Conservation (phyloP, 2,797 vertebrate species). For the Tokudaia tokunoshimensis region DNA sequence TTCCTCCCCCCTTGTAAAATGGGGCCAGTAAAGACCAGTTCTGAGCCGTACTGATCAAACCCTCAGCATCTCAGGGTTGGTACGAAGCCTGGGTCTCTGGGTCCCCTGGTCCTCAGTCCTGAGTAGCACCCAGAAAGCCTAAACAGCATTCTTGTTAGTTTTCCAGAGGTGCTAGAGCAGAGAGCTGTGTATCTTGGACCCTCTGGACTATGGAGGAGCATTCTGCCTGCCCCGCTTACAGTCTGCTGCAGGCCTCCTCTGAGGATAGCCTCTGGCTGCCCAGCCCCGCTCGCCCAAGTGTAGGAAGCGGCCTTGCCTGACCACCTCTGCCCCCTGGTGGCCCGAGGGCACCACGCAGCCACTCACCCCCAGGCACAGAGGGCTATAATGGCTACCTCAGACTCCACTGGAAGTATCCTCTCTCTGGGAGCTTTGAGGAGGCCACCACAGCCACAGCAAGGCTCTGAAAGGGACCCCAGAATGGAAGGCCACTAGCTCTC, state of each 20-base stretch:
- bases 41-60: rapidly evolving
- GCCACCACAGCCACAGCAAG: rapidly evolving
- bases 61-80: rapidly evolving
- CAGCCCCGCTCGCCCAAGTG: neutral
- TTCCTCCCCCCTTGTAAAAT: neutral
- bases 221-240: neutral
- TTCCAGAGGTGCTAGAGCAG: neutral
- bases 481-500: neutral
- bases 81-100: rapidly evolving
- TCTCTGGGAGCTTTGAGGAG: neutral
- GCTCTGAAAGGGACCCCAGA: neutral
- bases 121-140: rapidly evolving
- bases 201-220: neutral
- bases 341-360: neutral
- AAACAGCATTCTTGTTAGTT: neutral
- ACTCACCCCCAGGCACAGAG: neutral
- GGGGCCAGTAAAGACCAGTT: rapidly evolving
- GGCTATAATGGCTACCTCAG: neutral
- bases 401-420: neutral
- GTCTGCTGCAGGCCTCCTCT: neutral
- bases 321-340: conserved; percentile 81
- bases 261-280: neutral
- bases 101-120: neutral
- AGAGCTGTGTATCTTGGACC: neutral
- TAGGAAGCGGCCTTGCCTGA: conserved; percentile 16